Evolutionary conservation across 30 jellyfish, hydroid and myxozoan genomes (phyloP).

Genomic region (Aurelia sp.): DNA sequence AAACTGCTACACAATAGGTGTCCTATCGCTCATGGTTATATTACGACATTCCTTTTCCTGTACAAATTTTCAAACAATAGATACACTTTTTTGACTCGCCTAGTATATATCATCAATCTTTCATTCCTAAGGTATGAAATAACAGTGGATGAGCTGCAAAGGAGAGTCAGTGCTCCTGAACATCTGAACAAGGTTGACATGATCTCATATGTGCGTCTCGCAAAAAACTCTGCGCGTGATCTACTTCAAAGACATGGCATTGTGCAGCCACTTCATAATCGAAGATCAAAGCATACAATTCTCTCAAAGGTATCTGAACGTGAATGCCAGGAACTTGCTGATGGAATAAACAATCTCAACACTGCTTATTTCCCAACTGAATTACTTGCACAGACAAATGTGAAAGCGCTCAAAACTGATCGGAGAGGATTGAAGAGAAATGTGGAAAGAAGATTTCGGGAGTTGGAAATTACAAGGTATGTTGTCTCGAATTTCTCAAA

Average conservation of each 20-base stretch:
- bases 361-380: conserved; percentile 71
- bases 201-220: conserved; percentile 92
- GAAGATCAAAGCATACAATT: conserved; percentile 83
- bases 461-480: conserved; percentile 70
- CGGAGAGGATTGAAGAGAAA: neutral
- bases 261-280: conserved; percentile 67
- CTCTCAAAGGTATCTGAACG: conserved; percentile 86
- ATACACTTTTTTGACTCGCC: too few species aligned
- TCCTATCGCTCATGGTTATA: too few species aligned
- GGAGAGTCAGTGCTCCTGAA: conserved; percentile 89
- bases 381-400: conserved; percentile 48
- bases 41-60: too few species aligned
- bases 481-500: neutral
- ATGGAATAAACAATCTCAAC: conserved; percentile 73
- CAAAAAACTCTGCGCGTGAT: conserved; percentile 88
- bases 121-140: conserved; percentile 72
- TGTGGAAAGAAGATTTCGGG: conserved; percentile 48
- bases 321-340: conserved; percentile 84
- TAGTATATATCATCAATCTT: neutral
- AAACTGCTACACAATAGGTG: too few species aligned
- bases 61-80: too few species aligned
- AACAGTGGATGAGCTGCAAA: conserved; percentile 71
- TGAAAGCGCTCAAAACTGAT: neutral
- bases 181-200: conserved; percentile 92
- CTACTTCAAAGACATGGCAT: conserved; percentile 81